These are phyloP conservation scores for Helostoma temminkii DNA, from an alignment of 2,797 vertebrate genomes.

Conservation along the genomic window DNA sequence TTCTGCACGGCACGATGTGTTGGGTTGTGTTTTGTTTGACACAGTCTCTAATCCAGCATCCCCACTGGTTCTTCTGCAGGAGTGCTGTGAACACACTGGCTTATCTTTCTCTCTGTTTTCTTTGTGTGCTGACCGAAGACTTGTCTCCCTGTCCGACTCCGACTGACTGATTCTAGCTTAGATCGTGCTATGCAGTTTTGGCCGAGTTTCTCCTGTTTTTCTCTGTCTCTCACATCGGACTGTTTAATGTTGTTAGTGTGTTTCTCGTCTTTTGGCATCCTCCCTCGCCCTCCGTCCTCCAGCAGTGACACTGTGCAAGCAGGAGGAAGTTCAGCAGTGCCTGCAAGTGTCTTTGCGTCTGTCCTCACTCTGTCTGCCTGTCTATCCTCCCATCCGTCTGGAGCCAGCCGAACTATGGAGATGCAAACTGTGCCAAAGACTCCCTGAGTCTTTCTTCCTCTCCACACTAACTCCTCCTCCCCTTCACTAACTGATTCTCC, in stretches of 20 bases:
- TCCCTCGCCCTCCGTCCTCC: conserved; percentile 38
- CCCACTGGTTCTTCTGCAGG: conserved; percentile 70
- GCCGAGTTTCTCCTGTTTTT: conserved; percentile 39
- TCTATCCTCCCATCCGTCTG: conserved; percentile 59
- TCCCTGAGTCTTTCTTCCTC: conserved; percentile 53
- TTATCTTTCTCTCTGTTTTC: conserved; percentile 44
- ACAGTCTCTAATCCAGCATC: conserved; percentile 77
- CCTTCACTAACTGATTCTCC: conserved; percentile 74
- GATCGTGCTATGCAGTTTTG: conserved; percentile 69
- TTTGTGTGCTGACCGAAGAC: conserved; percentile 52
- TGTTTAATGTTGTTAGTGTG: conserved; percentile 61
- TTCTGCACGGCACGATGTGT: conserved; percentile 79
- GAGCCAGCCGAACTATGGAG: conserved; percentile 63
- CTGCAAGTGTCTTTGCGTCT: conserved; percentile 55
- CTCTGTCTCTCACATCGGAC: conserved; percentile 36
- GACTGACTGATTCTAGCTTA: conserved; percentile 65
- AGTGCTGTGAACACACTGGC: conserved; percentile 63
- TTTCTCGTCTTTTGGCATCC: conserved; percentile 59
- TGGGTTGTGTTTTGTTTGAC: conserved; percentile 71
- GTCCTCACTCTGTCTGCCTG: conserved; percentile 42
- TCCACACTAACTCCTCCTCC: conserved; percentile 73
- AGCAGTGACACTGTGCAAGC: conserved; percentile 61
- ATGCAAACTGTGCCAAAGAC: conserved; percentile 62
- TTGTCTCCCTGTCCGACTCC: conserved; percentile 55
- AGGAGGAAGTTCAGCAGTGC: conserved; percentile 62